Evolutionary conservation across 2,113 vertebrate genomes (phyloP), one percentile per base, ranked within the genome.

Genomic region (Corydoras maculifer): DNA sequence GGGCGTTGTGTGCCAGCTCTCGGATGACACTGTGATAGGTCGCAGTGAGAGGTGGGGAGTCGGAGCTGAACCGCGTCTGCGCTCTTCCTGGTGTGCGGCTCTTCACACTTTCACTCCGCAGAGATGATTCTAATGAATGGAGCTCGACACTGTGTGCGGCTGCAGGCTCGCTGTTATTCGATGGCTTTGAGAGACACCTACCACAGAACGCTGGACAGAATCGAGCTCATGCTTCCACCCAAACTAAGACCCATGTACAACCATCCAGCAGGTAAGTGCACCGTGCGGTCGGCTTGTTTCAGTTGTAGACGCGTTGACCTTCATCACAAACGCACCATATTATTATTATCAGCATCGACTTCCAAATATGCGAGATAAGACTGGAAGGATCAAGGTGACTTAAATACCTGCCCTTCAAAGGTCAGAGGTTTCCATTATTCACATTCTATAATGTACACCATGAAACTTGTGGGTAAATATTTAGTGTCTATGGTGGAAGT

Each of bases 201-300:
- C 75, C 93, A 93, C 83, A 86, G 89, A 7, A 61, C 89, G 32
- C 79, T 93, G 12, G 89, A 92, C 74, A 85, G 80, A 69, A 88
- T 93, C 78, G 92, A 93, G 79, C 77, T 89, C 0, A 70, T 84
- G 86, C 80, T 93, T 74, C 92, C 92, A 2, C 78, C 88, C 48
- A 91, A 86, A 58, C 9, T 94, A 55, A 87, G 91, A 78, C 93
- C 93, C 0, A 59, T 93, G 3, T 94, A 93, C 83, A 92, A 93
- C 80, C 93, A 93, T 73, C 91, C 91, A 0, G 93, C 92, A 84
- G 93, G 93, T 93, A 89, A 82, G 9, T 30, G 13, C 8, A 25
- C 9, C n/a, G 57, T 59, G 54, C 25, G 5, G 6, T 35, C 9
- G n/a, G 10, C 30, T 25, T 64, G 50, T n/a, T 11, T 59, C 18